Evolutionary conservation across 35 echinoderm and acorn worm species (phyloP).

Genomic region (Ptychodera flava): DNA sequence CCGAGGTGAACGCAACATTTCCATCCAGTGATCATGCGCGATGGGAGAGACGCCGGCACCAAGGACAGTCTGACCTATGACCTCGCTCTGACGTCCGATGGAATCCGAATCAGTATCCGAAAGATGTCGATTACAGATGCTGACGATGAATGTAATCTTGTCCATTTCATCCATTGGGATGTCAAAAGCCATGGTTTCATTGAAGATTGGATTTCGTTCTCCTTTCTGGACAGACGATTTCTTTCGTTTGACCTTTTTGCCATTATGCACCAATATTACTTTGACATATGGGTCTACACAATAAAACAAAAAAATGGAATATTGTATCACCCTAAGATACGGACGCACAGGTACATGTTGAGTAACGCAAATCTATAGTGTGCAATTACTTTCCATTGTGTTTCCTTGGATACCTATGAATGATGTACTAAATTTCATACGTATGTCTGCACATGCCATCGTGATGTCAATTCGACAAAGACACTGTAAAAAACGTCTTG

Average conservation of each 20-base stretch:
- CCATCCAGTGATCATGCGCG: neutral
- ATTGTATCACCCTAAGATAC: too few species aligned
- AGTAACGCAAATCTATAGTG: too few species aligned
- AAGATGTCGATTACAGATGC: neutral
- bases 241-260: neutral
- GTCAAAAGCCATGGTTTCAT: neutral
- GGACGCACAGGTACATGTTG: too few species aligned
- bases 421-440: too few species aligned
- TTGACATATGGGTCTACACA: neutral
- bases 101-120: neutral
- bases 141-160: neutral
- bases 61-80: neutral
- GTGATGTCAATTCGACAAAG: too few species aligned
- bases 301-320: neutral
- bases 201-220: neutral
- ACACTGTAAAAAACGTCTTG: too few species aligned
- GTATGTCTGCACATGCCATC: too few species aligned
- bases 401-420: too few species aligned
- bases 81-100: neutral
- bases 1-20: neutral
- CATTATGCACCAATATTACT: neutral
- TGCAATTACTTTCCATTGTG: too few species aligned
- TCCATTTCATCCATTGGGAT: neutral
- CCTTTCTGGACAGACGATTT: neutral
- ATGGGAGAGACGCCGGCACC: neutral